phyloP scores from a whole-genome alignment of 2,888 invertebrate species.

The Agrochola lychnidis region DNA sequence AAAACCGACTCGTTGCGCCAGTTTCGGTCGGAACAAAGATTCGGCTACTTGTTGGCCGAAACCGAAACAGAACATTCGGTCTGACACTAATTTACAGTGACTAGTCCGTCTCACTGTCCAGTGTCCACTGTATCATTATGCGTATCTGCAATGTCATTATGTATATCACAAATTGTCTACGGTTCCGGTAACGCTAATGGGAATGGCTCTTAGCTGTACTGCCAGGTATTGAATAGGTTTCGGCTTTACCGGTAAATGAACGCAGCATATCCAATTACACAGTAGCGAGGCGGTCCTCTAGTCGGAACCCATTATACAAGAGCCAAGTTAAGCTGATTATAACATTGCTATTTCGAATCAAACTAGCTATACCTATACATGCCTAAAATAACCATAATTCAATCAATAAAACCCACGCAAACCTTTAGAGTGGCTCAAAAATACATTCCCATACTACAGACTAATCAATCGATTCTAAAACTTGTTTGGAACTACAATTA shows the following conservation, averaged over 20 bases:
- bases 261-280: constrained; percentile 83
- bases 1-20: too few relatives aligned
- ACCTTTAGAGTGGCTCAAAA: not conserved
- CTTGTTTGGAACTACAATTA: constrained; percentile 53
- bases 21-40: too few relatives aligned
- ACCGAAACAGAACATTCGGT: too few relatives aligned
- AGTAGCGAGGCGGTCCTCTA: constrained; percentile 69
- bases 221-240: constrained; percentile 79
- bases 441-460: constrained; percentile 32
- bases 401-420: constrained; percentile 6
- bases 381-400: constrained; percentile 21
- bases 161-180: constrained; percentile 50
- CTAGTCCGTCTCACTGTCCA: constrained; percentile 22
- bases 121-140: constrained; percentile 19
- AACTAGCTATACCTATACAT: constrained; percentile 33
- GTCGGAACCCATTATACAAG: constrained; percentile 69
- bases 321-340: constrained; percentile 79
- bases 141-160: constrained; percentile 37
- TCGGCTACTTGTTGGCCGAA: too few relatives aligned
- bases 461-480: constrained; percentile 35
- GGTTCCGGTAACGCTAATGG: constrained; percentile 63
- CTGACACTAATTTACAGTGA: not conserved
- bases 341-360: constrained; percentile 69
- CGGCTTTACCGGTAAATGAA: constrained; percentile 78
- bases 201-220: constrained; percentile 67